Base-by-base conservation (phyloP, 2,797 vertebrate species). In the Brachymystax lenok region DNA sequence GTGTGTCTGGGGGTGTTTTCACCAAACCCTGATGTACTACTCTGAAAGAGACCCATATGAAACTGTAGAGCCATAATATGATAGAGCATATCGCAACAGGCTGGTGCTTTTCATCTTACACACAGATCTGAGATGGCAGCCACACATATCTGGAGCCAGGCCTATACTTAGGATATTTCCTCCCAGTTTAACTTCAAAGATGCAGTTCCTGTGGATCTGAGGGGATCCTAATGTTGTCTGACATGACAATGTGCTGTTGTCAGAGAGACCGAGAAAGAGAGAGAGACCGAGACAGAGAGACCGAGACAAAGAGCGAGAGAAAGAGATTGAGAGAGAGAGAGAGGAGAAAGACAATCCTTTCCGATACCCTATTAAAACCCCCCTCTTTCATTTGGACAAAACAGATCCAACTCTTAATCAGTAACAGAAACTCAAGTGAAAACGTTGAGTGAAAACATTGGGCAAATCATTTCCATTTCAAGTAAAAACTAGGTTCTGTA, bases 171-270 rank as follows among this genome's bases (percentile, higher is more conserved):
- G 88, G 83, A 92, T 89, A 89, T 91, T 90, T 90, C 88, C 89
- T 87, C 88, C 70, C 89, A 89, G 88, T 92, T 92, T 91, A 90
- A 91, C 92, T 93, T 93, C 89, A 92, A 92, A 92, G 89, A 91
- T 83, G 86, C 80, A 71, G 80, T 84, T 82, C 81, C 82, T 19
- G 84, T 83, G 89, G 92, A 93, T 94, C 92, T 89, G 80, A 92
- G 88, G 13, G 77, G 4, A 61, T 73, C 61, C 86, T 93, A 93
- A 93, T 92, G 86, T 88, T 81, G 78, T 79, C 84, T 93, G 92
- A 92, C 85, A 78, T 87, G 80, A 56, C 87, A 89, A 91, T 90
- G 87, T 84, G 86, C 86, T 70, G 82, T 83, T 90, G 88, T 92
- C 88, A 88, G 87, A 76, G 83, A 90, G 84, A 88, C 87, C 12